These are phyloP conservation scores for Cheilosia impressa DNA, from an alignment of 2,888 invertebrate species.

Conservation along the genomic window DNA sequence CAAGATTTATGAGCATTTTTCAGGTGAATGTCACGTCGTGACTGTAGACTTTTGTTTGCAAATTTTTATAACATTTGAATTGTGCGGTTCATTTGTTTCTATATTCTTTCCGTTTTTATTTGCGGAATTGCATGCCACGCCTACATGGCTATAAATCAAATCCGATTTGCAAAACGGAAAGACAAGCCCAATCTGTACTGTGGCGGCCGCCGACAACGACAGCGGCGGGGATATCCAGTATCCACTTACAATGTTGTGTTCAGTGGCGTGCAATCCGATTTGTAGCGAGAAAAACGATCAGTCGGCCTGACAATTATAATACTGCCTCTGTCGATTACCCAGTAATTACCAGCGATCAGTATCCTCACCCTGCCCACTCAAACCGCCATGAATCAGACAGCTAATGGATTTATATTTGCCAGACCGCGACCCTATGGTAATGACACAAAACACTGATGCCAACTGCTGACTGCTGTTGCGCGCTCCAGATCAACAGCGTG, in stretches of 20 bases:
- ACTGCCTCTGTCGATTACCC: conserved; percentile 57
- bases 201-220: not conserved
- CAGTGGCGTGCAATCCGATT: conserved; percentile 44
- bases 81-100: not conserved
- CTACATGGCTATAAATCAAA: conserved; percentile 70
- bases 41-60: conserved; percentile 61
- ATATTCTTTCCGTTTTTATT: conserved; percentile 40
- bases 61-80: conserved; percentile 47
- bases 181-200: conserved; percentile 43
- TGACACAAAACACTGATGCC: conserved; percentile 62
- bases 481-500: conserved; percentile 30
- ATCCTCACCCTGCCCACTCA: conserved; percentile 30
- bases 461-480: conserved; percentile 20
- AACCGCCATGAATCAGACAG: conserved; percentile 46
- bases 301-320: conserved; percentile 30
- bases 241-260: conserved; percentile 38
- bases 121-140: conserved; percentile 70
- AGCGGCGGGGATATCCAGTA: conserved; percentile 37
- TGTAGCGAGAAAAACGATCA: conserved; percentile 58
- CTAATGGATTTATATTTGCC: conserved; percentile 67
- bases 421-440: conserved; percentile 62
- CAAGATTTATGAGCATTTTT: conserved; percentile 56
- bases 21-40: conserved; percentile 66
- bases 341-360: conserved; percentile 57
- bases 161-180: conserved; percentile 68